Base-by-base conservation (phyloP, 2,797 vertebrate genomes). In the Chelonia mydas region DNA sequence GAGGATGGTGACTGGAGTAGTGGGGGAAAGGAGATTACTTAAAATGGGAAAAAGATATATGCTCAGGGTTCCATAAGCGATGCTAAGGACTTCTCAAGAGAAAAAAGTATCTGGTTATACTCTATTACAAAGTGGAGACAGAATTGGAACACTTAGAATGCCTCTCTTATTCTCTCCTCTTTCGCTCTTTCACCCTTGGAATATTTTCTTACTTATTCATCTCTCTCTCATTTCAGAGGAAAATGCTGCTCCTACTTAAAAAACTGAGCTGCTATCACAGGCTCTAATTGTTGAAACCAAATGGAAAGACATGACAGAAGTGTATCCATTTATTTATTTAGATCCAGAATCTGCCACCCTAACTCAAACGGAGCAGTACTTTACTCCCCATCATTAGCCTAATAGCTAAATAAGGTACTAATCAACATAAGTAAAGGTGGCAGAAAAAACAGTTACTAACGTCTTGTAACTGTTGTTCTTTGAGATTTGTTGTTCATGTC, bases 91-190 rank as follows among this genome's bases (percentile, higher is more conserved):
- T 13, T 72, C 51, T 79, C 79, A 53, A 8, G 61, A 65, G 49
- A 28, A 82, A 47, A 84, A 15, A 84, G 23, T 15, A 87, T 55
- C 9, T 1, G 83, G 72, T 87, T 92, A 87, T 31, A 61, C 6
- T 61, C 31, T 61, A 78, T 15, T 85, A 55, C 9, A 45, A 50
- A 0, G 2, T 31, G 84, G 10, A 90, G 59, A 92, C 25, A 41
- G 10, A 79, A 84, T 0, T 82, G 41, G 86, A 93, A 93, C 28
- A 2, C 25, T 81, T 9, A 85, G 37, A n/a, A 85, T 3, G 31
- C 11, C 51, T 25, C 13, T 7, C 11, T 54, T 80, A 79, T 0
- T 65, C 16, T 65, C 59, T 1, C 7, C 0, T 0, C 25, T 86
- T 92, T 65, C 3, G 33, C 25, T 41, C 37, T 68, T 55, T 25